These are phyloP conservation scores for Keiferia lycopersicella DNA, from an alignment of 2,888 invertebrate genomes.

Conservation along the genomic window DNA sequence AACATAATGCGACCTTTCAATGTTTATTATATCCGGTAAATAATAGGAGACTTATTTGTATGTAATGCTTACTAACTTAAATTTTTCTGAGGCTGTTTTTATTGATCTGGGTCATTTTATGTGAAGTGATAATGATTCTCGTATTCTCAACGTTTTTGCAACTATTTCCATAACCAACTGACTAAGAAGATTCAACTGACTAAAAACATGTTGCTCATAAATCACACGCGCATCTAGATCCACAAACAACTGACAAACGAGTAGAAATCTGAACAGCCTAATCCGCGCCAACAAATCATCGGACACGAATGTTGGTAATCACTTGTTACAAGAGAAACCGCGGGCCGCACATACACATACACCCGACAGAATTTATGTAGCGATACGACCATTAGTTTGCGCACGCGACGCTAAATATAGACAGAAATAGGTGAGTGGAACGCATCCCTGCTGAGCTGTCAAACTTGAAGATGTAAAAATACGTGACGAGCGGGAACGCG, in stretches of 20 bases:
- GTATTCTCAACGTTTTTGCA: not conserved
- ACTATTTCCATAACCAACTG: not conserved
- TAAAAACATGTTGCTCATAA: not conserved
- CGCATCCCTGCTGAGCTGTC: conserved; percentile 26
- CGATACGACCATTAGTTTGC: conserved; percentile 37
- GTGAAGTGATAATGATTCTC: not conserved
- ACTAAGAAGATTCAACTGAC: not conserved
- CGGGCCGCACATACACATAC: conserved; percentile 32
- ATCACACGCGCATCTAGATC: not conserved
- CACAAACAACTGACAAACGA: conserved; percentile 18
- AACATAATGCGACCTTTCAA: conserved; percentile 20
- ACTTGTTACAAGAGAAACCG: conserved; percentile 40
- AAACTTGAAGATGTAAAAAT: conserved; percentile 9
- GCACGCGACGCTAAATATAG: conserved; percentile 36
- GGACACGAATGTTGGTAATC: conserved; percentile 19
- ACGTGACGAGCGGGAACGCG: not conserved
- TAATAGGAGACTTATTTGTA: not conserved
- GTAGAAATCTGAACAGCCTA: conserved; percentile 17
- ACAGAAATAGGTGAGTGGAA: conserved; percentile 37
- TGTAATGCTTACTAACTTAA: too few relatives aligned
- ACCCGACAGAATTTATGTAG: conserved; percentile 47
- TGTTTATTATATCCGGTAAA: conserved; percentile 13
- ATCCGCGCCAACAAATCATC: conserved; percentile 21
- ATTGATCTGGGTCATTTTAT: not conserved
- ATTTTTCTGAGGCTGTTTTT: too few relatives aligned